Evolutionary conservation across 2,797 vertebrate genomes (phyloP).

Genomic region (Caiman crocodilus): DNA sequence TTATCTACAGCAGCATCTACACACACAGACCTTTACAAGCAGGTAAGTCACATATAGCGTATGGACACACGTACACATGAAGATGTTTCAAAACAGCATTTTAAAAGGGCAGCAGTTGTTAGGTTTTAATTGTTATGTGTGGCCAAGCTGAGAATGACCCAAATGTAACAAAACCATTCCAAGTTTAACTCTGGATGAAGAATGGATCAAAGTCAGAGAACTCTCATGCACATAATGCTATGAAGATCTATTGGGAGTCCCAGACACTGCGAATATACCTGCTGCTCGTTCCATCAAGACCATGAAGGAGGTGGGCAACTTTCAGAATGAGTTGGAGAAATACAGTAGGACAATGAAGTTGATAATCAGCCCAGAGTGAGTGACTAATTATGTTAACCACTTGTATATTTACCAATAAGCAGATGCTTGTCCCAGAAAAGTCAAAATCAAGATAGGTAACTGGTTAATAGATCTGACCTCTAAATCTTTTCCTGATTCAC

Average conservation of each 20-base stretch:
- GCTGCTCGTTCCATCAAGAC: rapidly evolving
- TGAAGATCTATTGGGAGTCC: neutral
- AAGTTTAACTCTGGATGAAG: no score
- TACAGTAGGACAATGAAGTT: neutral
- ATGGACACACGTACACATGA: neutral
- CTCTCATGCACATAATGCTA: no score
- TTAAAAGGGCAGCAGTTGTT: no score
- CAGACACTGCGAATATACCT: neutral
- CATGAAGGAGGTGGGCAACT: neutral
- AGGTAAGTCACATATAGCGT: neutral
- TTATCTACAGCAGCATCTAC: neutral
- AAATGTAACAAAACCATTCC: no score
- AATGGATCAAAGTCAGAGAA: no score
- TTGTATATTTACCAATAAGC: neutral
- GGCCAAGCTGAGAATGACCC: no score
- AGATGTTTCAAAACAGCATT: no score
- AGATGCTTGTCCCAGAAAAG: neutral
- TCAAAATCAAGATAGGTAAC: slow-evolving; percentile 21
- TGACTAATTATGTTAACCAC: neutral
- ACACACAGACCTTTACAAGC: neutral
- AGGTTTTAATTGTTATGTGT: no score
- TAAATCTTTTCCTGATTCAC: neutral
- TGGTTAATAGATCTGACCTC: neutral
- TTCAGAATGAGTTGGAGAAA: neutral
- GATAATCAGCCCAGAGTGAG: neutral